Evolutionary conservation across 1,140 invertebrate species (phyloP).

Genomic region (Sycophila sp.): DNA sequence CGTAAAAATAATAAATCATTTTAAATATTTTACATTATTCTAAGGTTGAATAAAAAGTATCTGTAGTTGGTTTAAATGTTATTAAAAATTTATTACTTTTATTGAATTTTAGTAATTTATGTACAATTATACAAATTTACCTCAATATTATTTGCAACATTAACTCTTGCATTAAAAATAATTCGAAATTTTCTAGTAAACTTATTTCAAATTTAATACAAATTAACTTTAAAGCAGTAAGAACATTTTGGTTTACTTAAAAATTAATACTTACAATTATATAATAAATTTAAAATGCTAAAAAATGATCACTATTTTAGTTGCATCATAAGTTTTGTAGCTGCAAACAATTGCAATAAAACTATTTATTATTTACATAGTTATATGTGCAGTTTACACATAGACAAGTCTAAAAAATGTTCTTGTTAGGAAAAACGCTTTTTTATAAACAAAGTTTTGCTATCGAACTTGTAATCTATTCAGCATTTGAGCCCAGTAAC

Average conservation of each 20-base stretch:
- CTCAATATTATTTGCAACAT: background rate
- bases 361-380: background rate
- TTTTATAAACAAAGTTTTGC: background rate
- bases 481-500: background rate
- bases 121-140: background rate
- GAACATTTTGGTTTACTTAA: background rate
- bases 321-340: background rate
- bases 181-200: too few relatives aligned
- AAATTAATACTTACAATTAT: background rate
- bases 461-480: constrained; percentile 3
- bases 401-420: background rate
- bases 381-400: background rate
- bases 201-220: too few relatives aligned
- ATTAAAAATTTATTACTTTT: constrained; percentile 5
- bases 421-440: background rate
- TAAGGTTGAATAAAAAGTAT: background rate
- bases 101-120: background rate
- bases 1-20: background rate
- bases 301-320: background rate
- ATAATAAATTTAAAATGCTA: background rate
- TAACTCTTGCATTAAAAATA: background rate
- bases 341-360: background rate
- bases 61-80: background rate
- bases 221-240: too few relatives aligned
- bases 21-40: background rate